Conservation (phyloP, 2,797 vertebrate species). For the Pseudochaenichthys georgianus region DNA sequence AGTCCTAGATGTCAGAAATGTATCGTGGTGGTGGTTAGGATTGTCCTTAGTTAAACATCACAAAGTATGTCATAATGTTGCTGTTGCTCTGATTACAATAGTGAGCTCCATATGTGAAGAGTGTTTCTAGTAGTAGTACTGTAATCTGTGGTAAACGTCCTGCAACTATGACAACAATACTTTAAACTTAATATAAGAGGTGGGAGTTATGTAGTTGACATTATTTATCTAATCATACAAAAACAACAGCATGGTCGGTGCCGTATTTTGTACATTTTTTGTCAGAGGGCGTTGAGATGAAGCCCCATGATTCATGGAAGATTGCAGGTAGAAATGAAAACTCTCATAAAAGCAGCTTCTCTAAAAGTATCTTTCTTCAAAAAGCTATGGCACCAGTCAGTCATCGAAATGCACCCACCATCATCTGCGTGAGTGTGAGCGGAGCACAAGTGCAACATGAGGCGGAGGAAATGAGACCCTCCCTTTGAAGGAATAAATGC, state of each 20-base stretch:
- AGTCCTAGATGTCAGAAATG: not conserved
- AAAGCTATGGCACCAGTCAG: slow-evolving; percentile 54
- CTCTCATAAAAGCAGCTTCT: slow-evolving; percentile 1
- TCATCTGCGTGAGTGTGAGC: not conserved
- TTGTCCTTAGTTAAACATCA: not conserved
- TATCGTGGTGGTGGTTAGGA: not conserved
- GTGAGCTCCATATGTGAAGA: no score
- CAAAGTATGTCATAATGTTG: not conserved
- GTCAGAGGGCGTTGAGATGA: slow-evolving; percentile 12
- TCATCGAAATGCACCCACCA: not conserved
- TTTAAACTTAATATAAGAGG: not conserved
- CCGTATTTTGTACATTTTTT: slow-evolving; percentile 8
- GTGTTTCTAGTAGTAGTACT: slow-evolving; percentile 1
- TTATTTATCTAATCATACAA: not conserved
- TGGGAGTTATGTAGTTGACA: not conserved
- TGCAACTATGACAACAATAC: not conserved
- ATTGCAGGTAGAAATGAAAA: slow-evolving; percentile 14
- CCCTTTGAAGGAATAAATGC: slow-evolving; percentile 22
- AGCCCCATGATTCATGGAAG: not conserved
- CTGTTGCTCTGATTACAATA: not conserved
- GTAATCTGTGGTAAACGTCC: not conserved
- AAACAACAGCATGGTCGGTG: slow-evolving; percentile 2
- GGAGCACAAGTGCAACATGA: not conserved
- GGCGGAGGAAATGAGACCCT: slow-evolving; percentile 9
- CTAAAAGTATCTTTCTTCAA: not conserved